Evolutionary conservation across 1,140 invertebrate species (phyloP), one percentile per base, ranked within the genome.

Genomic region (Colletes gigas): DNA sequence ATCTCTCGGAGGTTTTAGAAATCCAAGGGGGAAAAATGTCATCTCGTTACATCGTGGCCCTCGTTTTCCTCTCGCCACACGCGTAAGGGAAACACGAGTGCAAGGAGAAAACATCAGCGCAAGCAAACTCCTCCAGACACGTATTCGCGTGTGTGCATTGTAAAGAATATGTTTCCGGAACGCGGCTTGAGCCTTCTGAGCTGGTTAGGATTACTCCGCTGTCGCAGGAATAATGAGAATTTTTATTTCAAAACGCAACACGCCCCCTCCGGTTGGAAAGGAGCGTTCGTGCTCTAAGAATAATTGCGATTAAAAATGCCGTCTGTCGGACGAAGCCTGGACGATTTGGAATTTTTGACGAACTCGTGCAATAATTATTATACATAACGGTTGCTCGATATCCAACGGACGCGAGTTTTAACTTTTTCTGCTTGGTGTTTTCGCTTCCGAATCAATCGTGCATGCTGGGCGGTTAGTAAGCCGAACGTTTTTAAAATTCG

Each of bases 181-280:
- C 12, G 41, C 50, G 60, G 60, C 41, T 79, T 79, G 66, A 79
- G 73, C 50, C 39, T 65, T 12, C 30, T 70, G 39, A 44, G 68
- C 50, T 72, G 21, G 69, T 60, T 14, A 19, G 69, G 77, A 79
- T 79, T 79, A 79, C 60, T n/a, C 50, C 60, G 59, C 17, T 70
- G 19, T 19, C 41, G 47, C 50, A 55, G 41, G 70, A 79, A 73
- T 73, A 79, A 79, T 73, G 77, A 79, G 77, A 66, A 79, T 79
- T 79, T 79, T 79, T 73, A 79, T 65, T 66, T 21, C 50, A 39
- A 73, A 66, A 19, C 30, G 41, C 39, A 21, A 65, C 41, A 39
- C 62, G 12, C 4, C 2, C 4, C 2, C 17, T n/a, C 2, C 19
- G 47, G 19, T 78, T 63, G 65, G 41, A 63, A 63, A 73, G 47